phyloP scores from a whole-genome alignment of 2,797 vertebrate species.

The Anguilla obscura region DNA sequence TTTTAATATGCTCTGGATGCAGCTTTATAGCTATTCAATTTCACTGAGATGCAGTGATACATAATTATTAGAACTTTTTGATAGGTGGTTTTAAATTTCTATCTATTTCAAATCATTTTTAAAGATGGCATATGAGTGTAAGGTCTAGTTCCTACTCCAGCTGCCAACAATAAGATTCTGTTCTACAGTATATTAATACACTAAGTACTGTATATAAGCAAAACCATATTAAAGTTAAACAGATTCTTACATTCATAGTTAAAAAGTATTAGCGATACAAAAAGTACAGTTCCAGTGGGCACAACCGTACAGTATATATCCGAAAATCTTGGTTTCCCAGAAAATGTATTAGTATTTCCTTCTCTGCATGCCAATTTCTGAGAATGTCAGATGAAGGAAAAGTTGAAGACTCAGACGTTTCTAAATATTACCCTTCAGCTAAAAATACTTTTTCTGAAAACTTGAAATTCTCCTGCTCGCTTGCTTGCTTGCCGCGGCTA shows the following conservation, averaged over 20 bases:
- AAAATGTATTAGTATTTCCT: neutral
- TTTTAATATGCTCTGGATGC: neutral
- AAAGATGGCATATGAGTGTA: neutral
- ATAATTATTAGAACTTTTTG: neutral
- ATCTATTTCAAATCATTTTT: neutral
- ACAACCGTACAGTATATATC: neutral
- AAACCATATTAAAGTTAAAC: neutral
- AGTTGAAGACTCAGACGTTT: neutral
- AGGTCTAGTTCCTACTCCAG: neutral
- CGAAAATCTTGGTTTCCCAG: conserved; percentile 10
- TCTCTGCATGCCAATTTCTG: neutral
- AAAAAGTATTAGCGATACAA: neutral
- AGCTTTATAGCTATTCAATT: neutral
- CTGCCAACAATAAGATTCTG: conserved; percentile 3
- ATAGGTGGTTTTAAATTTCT: neutral
- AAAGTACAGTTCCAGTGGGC: neutral
- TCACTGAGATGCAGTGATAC: neutral
- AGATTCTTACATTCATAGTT: neutral
- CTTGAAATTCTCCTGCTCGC: conserved; percentile 27
- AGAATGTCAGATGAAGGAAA: neutral
- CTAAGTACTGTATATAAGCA: neutral
- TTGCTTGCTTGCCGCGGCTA: conserved; percentile 28
- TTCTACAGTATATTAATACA: neutral
- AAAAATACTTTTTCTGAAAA: conserved; percentile 27
- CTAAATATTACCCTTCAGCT: neutral